These are phyloP conservation scores for Pyrocephalus nanus DNA, from an alignment of 2,797 vertebrate genomes.

Conservation along the genomic window DNA sequence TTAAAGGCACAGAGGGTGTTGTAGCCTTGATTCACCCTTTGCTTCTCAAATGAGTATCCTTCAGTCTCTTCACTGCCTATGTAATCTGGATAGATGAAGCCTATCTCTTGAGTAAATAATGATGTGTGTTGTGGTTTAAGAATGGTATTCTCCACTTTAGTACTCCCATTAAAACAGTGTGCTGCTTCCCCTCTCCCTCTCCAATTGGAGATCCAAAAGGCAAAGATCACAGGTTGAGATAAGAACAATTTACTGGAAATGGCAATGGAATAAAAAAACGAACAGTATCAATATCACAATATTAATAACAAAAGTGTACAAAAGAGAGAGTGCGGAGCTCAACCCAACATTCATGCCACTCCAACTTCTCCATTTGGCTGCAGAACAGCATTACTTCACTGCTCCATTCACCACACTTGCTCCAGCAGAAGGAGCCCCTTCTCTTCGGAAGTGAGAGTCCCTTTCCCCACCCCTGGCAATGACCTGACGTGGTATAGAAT, in stretches of 20 bases:
- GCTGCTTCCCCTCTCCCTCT: not conserved
- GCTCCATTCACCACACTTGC: not conserved
- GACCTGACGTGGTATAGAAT: not conserved
- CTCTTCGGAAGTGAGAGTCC: not conserved
- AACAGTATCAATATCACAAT: not conserved
- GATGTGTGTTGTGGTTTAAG: not conserved
- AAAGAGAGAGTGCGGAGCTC: not conserved
- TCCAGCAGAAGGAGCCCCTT: not conserved
- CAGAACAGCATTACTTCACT: not conserved
- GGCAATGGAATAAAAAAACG: not conserved
- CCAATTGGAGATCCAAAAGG: not conserved
- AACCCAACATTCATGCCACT: not conserved
- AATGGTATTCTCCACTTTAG: not conserved
- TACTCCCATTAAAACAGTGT: not conserved
- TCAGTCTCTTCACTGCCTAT: not conserved
- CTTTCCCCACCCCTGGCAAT: not conserved
- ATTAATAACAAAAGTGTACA: not conserved
- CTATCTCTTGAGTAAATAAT: not conserved
- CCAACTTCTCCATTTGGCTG: not conserved
- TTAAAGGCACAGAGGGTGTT: not conserved
- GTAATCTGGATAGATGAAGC: not conserved
- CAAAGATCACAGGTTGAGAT: not conserved
- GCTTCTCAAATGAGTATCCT: not conserved
- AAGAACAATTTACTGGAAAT: not conserved
- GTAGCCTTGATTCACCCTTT: not conserved